Evolutionary conservation across 2,888 invertebrate species (phyloP), one percentile per base, ranked within the genome.

Genomic region (Drosophila mimetica): DNA sequence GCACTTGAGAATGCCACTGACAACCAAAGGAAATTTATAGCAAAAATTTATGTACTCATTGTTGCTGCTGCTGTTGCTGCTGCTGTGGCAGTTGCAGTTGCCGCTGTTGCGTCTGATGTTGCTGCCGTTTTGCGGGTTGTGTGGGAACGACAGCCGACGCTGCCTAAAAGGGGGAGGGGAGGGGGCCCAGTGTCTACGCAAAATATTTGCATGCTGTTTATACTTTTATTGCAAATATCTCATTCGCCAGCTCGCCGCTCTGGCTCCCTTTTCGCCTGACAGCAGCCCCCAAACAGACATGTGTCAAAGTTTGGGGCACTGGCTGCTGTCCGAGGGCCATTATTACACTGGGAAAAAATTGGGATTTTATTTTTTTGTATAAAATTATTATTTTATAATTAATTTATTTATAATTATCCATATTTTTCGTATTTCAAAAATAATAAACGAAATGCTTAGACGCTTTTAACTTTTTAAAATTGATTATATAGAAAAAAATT

Each of bases 1-100:
- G 37, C 88, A 86, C 82, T 83, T 83, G 86, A 87, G 79, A 79
- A 86, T 82, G 88, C 88, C 82, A 83, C 86, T 88, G 86, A 88
- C 82, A 83, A 82, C 75, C 82, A 83, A 83, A 83, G 88, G 67
- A 88, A 83, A 83, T 83, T 83, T 83, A 83, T 88, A 80, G 88
- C 88, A 79, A 74, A 83, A 83, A 86, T 81, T 25, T 85, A 85
- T 87, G 73, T 79, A 73, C 74, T 81, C 58, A 57, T 81, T 55
- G 73, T 72, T 59, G 67, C 14, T 70, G 47, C 4, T 39, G 48
- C 11, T 36, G 20, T 25, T 42, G 41, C 18, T 41, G 52, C 25
- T 22, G 22, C 50, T 25, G 64, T 41, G 28, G 63, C 30, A 36
- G 65, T 18, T 64, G 34, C 47, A 28, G 47, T n/a, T 55, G 14